phyloP scores from a whole-genome alignment of 2,888 invertebrate species.

The Eupithecia vulgata region DNA sequence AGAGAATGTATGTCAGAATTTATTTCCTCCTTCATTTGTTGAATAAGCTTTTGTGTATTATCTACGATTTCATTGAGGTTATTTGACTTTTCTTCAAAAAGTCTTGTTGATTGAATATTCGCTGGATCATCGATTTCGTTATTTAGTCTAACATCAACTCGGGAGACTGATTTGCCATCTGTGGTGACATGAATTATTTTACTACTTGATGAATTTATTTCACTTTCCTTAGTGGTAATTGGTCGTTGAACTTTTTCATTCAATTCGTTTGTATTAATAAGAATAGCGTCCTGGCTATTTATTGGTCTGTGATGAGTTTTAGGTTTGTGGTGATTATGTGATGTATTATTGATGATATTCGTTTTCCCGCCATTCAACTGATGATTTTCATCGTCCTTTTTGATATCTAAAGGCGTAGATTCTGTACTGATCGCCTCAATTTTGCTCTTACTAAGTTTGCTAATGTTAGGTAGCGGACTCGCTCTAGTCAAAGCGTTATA shows the following conservation, averaged over 20 bases:
- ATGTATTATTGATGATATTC: conserved; percentile 19
- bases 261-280: conserved; percentile 10
- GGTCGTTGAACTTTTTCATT: not conserved
- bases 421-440: conserved; percentile 14
- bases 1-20: conserved; percentile 84
- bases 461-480: conserved; percentile 72
- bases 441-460: conserved; percentile 37
- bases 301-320: conserved; percentile 24
- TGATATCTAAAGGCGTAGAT: conserved; percentile 14
- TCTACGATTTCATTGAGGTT: conserved; percentile 83
- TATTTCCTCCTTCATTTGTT: conserved; percentile 87
- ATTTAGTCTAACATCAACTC: conserved; percentile 3
- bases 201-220: conserved; percentile 16
- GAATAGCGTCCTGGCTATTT: conserved; percentile 6
- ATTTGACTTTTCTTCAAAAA: conserved; percentile 61
- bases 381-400: conserved; percentile 30
- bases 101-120: conserved; percentile 17
- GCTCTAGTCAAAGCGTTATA: conserved; percentile 75
- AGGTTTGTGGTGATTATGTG: conserved; percentile 25
- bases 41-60: conserved; percentile 85
- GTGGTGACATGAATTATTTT: conserved; percentile 11
- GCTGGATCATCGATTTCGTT: conserved; percentile 9
- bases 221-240: conserved; percentile 13
- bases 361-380: conserved; percentile 13
- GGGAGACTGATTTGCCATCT: not conserved